Conservation (phyloP, 2,113 vertebrate genomes). For the Neodon shergylaensis region DNA sequence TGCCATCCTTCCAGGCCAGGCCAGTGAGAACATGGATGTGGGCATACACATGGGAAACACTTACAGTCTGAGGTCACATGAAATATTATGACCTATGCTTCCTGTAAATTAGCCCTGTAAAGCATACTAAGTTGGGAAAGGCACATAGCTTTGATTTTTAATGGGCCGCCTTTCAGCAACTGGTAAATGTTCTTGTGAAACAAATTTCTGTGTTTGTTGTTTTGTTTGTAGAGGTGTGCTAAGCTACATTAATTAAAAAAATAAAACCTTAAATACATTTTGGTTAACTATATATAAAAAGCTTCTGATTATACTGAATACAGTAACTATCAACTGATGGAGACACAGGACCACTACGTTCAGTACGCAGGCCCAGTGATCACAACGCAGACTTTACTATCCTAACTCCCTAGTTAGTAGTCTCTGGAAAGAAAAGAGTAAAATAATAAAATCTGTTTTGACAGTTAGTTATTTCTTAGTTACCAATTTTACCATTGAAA, state of each 20-base stretch:
- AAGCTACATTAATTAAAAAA: neutral
- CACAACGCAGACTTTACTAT: neutral
- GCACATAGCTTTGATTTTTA: conserved; percentile 12
- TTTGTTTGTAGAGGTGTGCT: neutral
- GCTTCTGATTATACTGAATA: neutral
- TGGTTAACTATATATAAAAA: neutral
- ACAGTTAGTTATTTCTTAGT: neutral
- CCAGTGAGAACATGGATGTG: neutral
- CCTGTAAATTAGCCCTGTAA: conserved; percentile 20
- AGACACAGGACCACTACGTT: neutral
- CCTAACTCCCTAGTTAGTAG: neutral
- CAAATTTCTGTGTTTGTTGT: neutral
- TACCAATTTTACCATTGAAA: neutral
- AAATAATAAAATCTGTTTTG: neutral
- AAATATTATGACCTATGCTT: conserved; percentile 31
- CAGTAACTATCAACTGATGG: neutral
- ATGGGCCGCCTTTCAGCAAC: neutral
- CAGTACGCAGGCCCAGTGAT: neutral
- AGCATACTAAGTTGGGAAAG: neutral
- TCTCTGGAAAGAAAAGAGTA: neutral
- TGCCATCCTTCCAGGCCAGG: neutral
- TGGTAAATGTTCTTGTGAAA: neutral
- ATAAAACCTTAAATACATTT: neutral
- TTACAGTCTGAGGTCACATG: neutral
- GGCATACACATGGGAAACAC: neutral